phyloP scores from a whole-genome alignment of 2,888 invertebrate species.

The Vandiemenella viatica region DNA sequence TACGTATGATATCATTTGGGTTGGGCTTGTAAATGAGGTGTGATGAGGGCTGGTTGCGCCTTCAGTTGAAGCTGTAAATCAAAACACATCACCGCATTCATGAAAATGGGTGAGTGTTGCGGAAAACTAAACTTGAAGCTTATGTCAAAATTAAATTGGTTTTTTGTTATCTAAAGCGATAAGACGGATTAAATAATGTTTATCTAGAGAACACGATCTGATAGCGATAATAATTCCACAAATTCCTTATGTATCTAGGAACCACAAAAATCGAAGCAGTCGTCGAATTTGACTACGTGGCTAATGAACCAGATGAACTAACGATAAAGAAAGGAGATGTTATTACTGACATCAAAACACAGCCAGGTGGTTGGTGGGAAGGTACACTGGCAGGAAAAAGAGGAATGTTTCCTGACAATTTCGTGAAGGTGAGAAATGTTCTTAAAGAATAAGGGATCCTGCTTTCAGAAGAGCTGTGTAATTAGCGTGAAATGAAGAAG shows the following conservation, averaged over 20 bases:
- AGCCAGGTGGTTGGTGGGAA: conserved; percentile 82
- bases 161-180: no score
- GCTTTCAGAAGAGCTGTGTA: no score
- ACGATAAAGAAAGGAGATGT: conserved; percentile 69
- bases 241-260: conserved; percentile 21
- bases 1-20: conserved; percentile 17
- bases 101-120: no score
- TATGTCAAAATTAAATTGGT: no score
- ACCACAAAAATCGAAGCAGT: conserved; percentile 51
- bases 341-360: conserved; percentile 60
- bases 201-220: no score
- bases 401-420: conserved; percentile 89
- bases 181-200: no score
- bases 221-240: no score
- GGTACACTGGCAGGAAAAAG: conserved; percentile 66
- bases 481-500: neutral
- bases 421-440: conserved; percentile 54
- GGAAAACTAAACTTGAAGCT: no score
- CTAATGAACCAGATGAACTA: conserved; percentile 74
- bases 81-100: no score
- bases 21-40: conserved; percentile 9
- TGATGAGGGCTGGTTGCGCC: neutral
- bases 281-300: conserved; percentile 74
- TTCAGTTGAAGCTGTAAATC: no score
- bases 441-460: no score